Percentiles rank a stretch among this genome's conserved stretches.
These are phyloP conservation scores for Taenioides sp. DNA, from an alignment of 2,797 vertebrate genomes.

Conservation along the genomic window DNA sequence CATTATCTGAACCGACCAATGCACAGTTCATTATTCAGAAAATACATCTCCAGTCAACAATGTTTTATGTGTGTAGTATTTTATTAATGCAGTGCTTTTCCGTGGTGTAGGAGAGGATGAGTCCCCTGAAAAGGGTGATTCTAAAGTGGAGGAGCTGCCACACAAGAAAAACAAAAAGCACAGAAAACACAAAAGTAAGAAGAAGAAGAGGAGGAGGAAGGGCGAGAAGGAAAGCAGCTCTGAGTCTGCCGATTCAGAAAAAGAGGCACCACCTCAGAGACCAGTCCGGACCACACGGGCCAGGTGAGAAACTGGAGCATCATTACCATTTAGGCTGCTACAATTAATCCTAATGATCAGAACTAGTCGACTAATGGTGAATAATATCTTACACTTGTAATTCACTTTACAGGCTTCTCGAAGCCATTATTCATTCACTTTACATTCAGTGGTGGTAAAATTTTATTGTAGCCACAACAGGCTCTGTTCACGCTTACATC, in stretches of 20 bases:
- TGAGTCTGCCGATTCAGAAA: constrained; percentile 79
- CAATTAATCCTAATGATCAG: too few relatives aligned
- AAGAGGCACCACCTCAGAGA: constrained; percentile 54
- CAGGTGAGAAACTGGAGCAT: constrained; percentile 59
- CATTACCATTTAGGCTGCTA: too few relatives aligned
- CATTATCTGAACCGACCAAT: background rate
- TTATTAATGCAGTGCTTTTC: background rate
- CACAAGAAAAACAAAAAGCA: constrained; percentile 85
- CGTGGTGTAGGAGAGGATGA: constrained; percentile 72
- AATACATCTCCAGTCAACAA: background rate
- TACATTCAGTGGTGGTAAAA: too few relatives aligned
- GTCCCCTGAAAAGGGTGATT: constrained; percentile 67
- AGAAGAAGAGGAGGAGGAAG: constrained; percentile 80
- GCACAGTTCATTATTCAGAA: background rate
- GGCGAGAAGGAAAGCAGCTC: constrained; percentile 82
- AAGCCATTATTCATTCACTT: too few relatives aligned
- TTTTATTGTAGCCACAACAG: too few relatives aligned
- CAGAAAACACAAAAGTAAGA: constrained; percentile 84
- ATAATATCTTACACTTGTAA: too few relatives aligned
- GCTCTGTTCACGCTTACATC: too few relatives aligned
- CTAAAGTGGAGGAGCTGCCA: constrained; percentile 73
- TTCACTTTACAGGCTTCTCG: too few relatives aligned
- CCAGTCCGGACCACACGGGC: constrained; percentile 70
- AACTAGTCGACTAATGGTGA: too few relatives aligned
- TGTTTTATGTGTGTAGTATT: background rate